Evolutionary conservation across 2,797 vertebrate species (phyloP).

Genomic region (Hydrolagus colliei): DNA sequence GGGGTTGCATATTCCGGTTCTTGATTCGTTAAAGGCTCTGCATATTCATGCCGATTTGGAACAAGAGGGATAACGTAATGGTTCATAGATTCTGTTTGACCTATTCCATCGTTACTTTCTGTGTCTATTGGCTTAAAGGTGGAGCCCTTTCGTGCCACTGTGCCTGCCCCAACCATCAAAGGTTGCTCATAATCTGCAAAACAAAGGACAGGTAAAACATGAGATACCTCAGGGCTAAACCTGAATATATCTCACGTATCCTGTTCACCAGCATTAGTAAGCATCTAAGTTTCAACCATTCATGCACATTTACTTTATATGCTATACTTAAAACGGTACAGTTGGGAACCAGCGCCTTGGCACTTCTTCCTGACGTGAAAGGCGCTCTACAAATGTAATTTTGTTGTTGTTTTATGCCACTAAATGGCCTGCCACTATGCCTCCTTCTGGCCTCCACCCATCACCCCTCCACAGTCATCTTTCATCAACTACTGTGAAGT

Average conservation of each 20-base stretch:
- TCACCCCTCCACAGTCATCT: too few species aligned
- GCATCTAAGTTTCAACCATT: background rate
- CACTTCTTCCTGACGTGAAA: too few species aligned
- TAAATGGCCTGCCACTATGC: too few species aligned
- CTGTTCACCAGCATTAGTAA: background rate
- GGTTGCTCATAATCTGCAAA: conserved; percentile 70
- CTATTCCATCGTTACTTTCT: conserved; percentile 46
- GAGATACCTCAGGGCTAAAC: conserved; percentile 11
- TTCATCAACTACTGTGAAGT: too few species aligned
- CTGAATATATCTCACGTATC: background rate
- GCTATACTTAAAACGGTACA: too few species aligned
- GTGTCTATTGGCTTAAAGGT: conserved; percentile 74
- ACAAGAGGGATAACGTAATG: conserved; percentile 65
- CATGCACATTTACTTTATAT: too few species aligned
- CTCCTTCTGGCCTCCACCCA: too few species aligned
- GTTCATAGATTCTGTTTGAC: conserved; percentile 40
- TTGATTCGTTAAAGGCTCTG: conserved; percentile 62
- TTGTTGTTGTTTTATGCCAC: too few species aligned
- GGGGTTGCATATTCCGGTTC: conserved; percentile 78
- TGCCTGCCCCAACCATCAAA: conserved; percentile 71
- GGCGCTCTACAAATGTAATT: too few species aligned
- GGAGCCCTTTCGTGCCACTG: conserved; percentile 68
- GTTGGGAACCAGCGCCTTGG: too few species aligned
- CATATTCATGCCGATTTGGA: conserved; percentile 62
- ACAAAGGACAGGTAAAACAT: conserved; percentile 22